A percentile compares a stretch with the other conserved stretches of the same genome.
Conservation (phyloP, 2,797 vertebrate species). For the Acanthurus leucopareius region DNA sequence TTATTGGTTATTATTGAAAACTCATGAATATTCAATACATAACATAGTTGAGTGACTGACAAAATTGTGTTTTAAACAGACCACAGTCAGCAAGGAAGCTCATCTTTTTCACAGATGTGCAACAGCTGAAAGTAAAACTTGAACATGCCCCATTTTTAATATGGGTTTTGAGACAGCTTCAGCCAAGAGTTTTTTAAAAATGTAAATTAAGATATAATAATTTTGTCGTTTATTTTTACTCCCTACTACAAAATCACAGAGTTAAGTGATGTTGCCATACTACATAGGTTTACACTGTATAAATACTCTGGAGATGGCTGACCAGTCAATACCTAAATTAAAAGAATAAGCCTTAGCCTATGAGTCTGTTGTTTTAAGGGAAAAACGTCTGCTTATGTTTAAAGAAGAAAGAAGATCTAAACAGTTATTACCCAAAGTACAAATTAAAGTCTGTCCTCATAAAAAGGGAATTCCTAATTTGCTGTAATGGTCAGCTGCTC, state of each 20-base stretch:
- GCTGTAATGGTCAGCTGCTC: slow-evolving; percentile 27
- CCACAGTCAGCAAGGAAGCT: neutral
- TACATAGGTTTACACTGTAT: neutral
- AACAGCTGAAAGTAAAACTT: slow-evolving; percentile 7
- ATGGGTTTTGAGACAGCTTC: neutral
- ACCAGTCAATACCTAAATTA: slow-evolving; percentile 16
- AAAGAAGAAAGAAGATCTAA: slow-evolving; percentile 38
- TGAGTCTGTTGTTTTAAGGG: slow-evolving; percentile 13
- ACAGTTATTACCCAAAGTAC: slow-evolving; percentile 45
- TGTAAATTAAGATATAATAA: neutral
- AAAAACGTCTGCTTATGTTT: slow-evolving; percentile 16
- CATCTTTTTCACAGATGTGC: neutral
- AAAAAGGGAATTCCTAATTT: slow-evolving; percentile 36
- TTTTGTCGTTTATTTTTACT: neutral
- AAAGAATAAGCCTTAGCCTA: slow-evolving; percentile 10
- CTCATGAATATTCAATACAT: neutral
- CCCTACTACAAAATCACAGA: neutral
- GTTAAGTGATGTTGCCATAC: neutral
- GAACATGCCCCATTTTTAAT: neutral
- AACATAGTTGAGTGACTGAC: neutral
- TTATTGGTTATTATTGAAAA: neutral
- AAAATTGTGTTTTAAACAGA: neutral
- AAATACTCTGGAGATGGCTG: neutral
- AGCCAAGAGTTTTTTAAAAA: neutral
- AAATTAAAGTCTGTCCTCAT: slow-evolving; percentile 48